A percentile compares a stretch with the other conserved stretches of the same genome.
Evolutionary conservation across 2,888 invertebrate genomes (phyloP).

Genomic region (Tenthredo scrophulariae): DNA sequence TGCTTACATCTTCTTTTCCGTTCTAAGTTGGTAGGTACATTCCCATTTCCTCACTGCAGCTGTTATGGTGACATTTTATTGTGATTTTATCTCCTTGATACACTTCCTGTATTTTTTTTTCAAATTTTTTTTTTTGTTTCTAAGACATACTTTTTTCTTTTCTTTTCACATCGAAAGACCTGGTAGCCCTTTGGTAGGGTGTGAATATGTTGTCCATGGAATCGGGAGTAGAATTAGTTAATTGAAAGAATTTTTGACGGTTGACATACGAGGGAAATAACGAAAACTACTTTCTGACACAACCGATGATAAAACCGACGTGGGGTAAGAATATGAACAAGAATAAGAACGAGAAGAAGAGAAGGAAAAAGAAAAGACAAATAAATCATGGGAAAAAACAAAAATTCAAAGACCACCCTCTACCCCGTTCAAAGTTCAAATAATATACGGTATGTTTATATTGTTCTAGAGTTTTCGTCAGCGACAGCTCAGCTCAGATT

Average conservation of each 20-base stretch:
- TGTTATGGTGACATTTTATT: background rate
- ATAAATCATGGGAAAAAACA: constrained; percentile 1
- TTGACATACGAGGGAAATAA: background rate
- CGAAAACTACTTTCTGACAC: background rate
- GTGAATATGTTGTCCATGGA: too few relatives aligned
- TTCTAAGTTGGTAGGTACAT: background rate
- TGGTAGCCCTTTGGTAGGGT: background rate
- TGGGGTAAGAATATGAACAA: background rate
- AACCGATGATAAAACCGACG: background rate
- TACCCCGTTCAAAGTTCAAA: background rate
- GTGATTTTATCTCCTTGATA: background rate
- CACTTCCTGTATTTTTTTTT: background rate
- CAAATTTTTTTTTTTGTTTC: background rate
- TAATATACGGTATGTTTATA: constrained; percentile 22
- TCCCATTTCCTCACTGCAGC: constrained; percentile 1
- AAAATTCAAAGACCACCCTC: background rate
- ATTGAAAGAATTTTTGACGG: background rate
- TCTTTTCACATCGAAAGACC: background rate
- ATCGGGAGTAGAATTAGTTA: too few relatives aligned
- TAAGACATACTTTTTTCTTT: background rate
- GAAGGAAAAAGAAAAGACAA: background rate
- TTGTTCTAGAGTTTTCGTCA: constrained; percentile 8
- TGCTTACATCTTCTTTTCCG: background rate
- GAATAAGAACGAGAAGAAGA: background rate
- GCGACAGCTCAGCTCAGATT: constrained; percentile 66